Percentiles rank a stretch among this genome's conserved stretches.
Conservation (phyloP, 2,888 invertebrate species). For the Melangyna quadrimaculata region DNA sequence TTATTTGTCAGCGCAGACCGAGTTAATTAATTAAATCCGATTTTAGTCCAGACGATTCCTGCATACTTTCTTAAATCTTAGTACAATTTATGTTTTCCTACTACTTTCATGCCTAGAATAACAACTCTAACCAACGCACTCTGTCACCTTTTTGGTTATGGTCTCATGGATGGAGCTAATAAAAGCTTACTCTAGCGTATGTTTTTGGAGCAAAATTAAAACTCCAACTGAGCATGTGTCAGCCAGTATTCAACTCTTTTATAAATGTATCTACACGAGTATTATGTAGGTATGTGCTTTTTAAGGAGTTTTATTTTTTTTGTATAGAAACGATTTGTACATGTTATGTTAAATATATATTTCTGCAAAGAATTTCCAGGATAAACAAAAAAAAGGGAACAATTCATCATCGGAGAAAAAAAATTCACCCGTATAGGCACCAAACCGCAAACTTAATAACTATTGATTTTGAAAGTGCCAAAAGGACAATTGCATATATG, state of each 20-base stretch:
- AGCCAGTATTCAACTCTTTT: background rate
- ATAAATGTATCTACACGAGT: background rate
- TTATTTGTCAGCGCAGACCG: too few species aligned
- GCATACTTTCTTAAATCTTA: background rate
- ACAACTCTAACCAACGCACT: background rate
- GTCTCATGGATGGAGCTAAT: slow-evolving; percentile 28
- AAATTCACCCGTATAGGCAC: background rate
- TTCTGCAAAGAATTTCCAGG: slow-evolving; percentile 11
- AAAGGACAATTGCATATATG: slow-evolving; percentile 7
- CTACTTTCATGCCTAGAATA: background rate
- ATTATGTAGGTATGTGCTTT: background rate
- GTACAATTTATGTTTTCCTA: background rate
- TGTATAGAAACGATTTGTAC: background rate
- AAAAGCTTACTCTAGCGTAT: slow-evolving; percentile 66
- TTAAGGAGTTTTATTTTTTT: background rate
- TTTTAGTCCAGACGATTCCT: background rate
- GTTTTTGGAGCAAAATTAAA: slow-evolving; percentile 14
- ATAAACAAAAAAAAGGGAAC: background rate
- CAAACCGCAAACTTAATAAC: background rate
- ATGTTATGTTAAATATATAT: background rate
- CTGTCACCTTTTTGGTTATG: background rate
- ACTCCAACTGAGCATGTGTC: slow-evolving; percentile 67
- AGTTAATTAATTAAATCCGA: background rate
- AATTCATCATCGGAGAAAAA: background rate
- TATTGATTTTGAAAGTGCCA: slow-evolving; percentile 23